Conservation (phyloP, 1,140 invertebrate genomes). For the Gyrodactylus salaris region DNA sequence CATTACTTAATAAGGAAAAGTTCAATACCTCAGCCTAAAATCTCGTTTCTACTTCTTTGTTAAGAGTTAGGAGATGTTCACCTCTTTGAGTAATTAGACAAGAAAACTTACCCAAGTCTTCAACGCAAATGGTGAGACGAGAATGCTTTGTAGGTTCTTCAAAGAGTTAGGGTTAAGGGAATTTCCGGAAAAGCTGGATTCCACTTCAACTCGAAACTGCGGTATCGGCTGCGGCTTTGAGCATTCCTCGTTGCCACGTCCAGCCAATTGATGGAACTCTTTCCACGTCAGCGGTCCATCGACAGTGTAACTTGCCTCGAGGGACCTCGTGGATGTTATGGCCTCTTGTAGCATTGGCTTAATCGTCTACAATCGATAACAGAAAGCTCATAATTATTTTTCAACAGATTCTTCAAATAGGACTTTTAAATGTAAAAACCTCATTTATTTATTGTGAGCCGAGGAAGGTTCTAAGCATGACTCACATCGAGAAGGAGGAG, state of each 20-base stretch:
- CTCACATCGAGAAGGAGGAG: neutral
- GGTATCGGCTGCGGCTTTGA: constrained; percentile 85
- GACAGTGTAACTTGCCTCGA: constrained; percentile 16
- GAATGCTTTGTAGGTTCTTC: constrained; percentile 51
- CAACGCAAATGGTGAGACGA: constrained; percentile 48
- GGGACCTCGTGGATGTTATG: neutral
- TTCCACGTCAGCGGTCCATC: constrained; percentile 63
- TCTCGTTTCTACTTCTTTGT: too few species aligned
- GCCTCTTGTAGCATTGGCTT: constrained; percentile 3
- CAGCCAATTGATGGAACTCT: constrained; percentile 68
- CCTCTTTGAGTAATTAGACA: too few species aligned
- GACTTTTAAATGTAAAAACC: too few species aligned
- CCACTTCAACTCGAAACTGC: constrained; percentile 30
- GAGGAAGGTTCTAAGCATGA: neutral
- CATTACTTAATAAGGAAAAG: too few species aligned
- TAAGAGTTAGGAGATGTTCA: too few species aligned
- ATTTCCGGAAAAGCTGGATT: neutral
- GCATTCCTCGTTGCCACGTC: constrained; percentile 49
- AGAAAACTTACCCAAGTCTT: constrained; percentile 40
- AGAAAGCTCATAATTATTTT: too few species aligned
- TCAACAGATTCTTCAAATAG: too few species aligned
- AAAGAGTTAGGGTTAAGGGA: constrained; percentile 25
- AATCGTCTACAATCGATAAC: constrained; percentile 1
- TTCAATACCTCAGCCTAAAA: too few species aligned
- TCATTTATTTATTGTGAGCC: too few species aligned